phyloP scores from a whole-genome alignment of 2,888 invertebrate genomes.

The Cantharis rustica region DNA sequence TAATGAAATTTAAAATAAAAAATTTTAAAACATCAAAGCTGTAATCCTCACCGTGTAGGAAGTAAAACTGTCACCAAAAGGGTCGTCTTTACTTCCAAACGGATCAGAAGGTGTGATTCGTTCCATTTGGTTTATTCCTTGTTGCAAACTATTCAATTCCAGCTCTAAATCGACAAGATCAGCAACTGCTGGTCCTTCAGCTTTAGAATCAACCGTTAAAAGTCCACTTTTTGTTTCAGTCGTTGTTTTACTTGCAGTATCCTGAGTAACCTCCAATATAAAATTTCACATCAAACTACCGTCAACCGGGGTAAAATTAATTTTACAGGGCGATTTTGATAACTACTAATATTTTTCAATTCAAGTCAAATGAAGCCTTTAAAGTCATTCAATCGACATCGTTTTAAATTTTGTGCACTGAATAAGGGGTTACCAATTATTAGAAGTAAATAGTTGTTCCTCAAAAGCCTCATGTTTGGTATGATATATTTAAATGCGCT shows the following conservation, averaged over 20 bases:
- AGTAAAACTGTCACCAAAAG: slow-evolving; percentile 78
- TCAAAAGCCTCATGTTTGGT: too few species aligned
- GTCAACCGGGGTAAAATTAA: background rate
- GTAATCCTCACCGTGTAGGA: slow-evolving; percentile 54
- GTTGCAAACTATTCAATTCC: slow-evolving; percentile 82
- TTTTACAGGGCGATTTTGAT: background rate
- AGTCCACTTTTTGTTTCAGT: slow-evolving; percentile 34
- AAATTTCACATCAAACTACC: background rate
- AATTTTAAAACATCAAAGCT: background rate
- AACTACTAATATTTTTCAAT: background rate
- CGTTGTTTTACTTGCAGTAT: slow-evolving; percentile 24
- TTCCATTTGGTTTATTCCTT: slow-evolving; percentile 88
- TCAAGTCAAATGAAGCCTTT: too few species aligned
- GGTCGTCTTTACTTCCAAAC: slow-evolving; percentile 67
- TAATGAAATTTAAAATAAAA: slow-evolving; percentile 14
- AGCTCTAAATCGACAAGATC: slow-evolving; percentile 87
- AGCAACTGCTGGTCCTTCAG: slow-evolving; percentile 69
- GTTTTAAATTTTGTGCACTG: background rate
- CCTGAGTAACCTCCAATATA: slow-evolving; percentile 14
- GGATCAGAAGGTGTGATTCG: slow-evolving; percentile 77
- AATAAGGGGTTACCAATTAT: background rate
- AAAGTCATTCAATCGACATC: too few species aligned
- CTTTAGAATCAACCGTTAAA: slow-evolving; percentile 22
- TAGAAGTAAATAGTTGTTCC: background rate
- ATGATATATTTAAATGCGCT: too few species aligned